Base-by-base conservation (phyloP, 2,888 invertebrate genomes). In the Coremacera marginata region DNA sequence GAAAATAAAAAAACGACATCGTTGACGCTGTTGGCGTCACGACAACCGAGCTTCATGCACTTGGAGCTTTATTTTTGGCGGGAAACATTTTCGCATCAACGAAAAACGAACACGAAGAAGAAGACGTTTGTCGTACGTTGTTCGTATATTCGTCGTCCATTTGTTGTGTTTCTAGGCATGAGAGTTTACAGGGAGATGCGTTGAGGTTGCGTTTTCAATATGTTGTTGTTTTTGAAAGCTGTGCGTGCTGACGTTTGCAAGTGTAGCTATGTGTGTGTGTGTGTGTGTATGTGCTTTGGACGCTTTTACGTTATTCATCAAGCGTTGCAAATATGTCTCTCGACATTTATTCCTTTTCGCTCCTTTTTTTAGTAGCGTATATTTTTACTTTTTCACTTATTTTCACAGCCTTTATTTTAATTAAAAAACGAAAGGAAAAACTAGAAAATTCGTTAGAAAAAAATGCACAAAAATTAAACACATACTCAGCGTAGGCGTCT, bases 291-390 rank as follows among this genome's bases (percentile, higher is more conserved):
- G n/a, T n/a, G n/a, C n/a, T 68, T 60, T 60, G 63, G 60, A n/a
- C 44, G 31, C 67, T 55, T 44, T 19, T 62, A 52, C 37, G 57
- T 67, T 79, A 77, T 76, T 83, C 81, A 82, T 85, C 85, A 84
- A 82, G 83, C 83, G 85, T 79, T 84, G 81, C 83, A 82, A 81
- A 78, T 78, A 68, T 85, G 81, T 77, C 52, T 16, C 49, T 52
- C 52, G 55, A n/a, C 37, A 51, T 22, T 63, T 63, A 37, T 49
- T 19, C 34, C 55, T n/a, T 22, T 9, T 25, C 31, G 9, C 60
- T 75, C 68, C 7, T 19, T n/a, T n/a, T 70, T 76, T 62, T 44
- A 11, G 44, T 44, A 44, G 14, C 11, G 44, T 11, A 44, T 11
- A 44, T 44, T 44, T 44, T 44, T 44, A 44, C 44, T 11, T 44